A percentile compares a stretch with the other conserved stretches of the same genome.
Evolutionary conservation across 35 echinoderm and acorn worm species (phyloP).

Genomic region (Hemicentrotus pulcherrimus): DNA sequence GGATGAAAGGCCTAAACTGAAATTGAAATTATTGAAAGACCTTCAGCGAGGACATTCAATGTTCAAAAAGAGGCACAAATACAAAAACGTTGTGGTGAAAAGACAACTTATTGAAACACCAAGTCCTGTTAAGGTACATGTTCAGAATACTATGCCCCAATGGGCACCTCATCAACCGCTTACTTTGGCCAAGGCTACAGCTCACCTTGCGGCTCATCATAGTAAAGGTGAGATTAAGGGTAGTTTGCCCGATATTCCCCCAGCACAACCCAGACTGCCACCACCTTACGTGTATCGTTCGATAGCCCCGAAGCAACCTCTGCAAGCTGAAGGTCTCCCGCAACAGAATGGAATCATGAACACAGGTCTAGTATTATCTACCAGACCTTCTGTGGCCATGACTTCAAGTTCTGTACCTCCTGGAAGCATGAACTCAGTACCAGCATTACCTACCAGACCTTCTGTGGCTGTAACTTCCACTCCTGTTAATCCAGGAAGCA

Average conservation of each 20-base stretch:
- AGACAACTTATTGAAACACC: not conserved
- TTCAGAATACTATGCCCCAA: not conserved
- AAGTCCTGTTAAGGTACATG: not conserved
- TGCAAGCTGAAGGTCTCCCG: not conserved
- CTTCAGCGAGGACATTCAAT: constrained; percentile 25
- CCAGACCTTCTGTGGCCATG: not conserved
- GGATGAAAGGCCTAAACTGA: constrained; percentile 42
- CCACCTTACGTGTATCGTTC: not conserved
- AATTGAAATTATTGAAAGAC: constrained; percentile 26
- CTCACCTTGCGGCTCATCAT: constrained; percentile 22
- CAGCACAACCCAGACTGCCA: not conserved
- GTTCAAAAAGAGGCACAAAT: not conserved
- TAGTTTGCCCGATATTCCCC: not conserved
- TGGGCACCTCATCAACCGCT: constrained; percentile 34
- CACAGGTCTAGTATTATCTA: not conserved
- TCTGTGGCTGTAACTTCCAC: not conserved
- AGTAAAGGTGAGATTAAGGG: not conserved
- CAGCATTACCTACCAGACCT: not conserved
- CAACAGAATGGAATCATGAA: not conserved
- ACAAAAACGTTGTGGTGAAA: not conserved
- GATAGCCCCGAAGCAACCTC: not conserved
- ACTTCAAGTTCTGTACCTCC: not conserved
- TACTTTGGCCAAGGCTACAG: not conserved
- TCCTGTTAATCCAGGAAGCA: not conserved
- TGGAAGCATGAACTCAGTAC: not conserved